Evolutionary conservation across 2,888 invertebrate genomes (phyloP), one percentile per base, ranked within the genome.

Genomic region (Ernsta delagoae): DNA sequence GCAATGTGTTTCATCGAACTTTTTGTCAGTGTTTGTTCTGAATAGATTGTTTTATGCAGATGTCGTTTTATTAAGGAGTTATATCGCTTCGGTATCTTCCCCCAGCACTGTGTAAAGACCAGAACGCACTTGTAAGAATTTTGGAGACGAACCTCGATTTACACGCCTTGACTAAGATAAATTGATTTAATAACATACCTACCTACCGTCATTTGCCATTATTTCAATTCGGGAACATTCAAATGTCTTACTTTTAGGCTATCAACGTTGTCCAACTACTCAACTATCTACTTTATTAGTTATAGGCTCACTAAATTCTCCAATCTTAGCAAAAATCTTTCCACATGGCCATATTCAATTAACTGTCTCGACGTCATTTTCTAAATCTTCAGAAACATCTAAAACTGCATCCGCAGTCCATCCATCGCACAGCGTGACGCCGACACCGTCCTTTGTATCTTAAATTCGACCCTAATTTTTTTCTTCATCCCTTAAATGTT

Each of bases 401-500:
- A 83, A 87, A 88, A 86, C 86, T 88, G 92, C 90, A 91, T 93
- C 92, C 88, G 87, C 75, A 82, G 89, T 83, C 89, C 88, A 89
- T 90, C 92, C 80, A 87, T 89, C 83, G 87, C 92, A 31, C 93
- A 78, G 91, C 92, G 82, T 90, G 93, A 90, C 88, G 90, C 90
- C 93, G 81, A 90, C 90, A 84, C 89, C 84, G 80, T 83, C 86
- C 83, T 89, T 92, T 90, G 91, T 92, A 85, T 89, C 85, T 86
- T 83, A 87, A 83, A 88, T 82, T 81, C 88, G 88, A 90, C 91
- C 93, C 92, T 90, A 85, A 82, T 85, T 92, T 93, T 90, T 92
- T 92, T 87, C 82, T 81, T 83, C 89, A 89, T 89, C 93, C 93
- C 91, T 90, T 84, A 86, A 90, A 88, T 86, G 91, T 92, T 93